Evolutionary conservation across 2,113 vertebrate genomes (phyloP), one percentile per base, ranked within the genome.

Genomic region (Ardeotis arabs): DNA sequence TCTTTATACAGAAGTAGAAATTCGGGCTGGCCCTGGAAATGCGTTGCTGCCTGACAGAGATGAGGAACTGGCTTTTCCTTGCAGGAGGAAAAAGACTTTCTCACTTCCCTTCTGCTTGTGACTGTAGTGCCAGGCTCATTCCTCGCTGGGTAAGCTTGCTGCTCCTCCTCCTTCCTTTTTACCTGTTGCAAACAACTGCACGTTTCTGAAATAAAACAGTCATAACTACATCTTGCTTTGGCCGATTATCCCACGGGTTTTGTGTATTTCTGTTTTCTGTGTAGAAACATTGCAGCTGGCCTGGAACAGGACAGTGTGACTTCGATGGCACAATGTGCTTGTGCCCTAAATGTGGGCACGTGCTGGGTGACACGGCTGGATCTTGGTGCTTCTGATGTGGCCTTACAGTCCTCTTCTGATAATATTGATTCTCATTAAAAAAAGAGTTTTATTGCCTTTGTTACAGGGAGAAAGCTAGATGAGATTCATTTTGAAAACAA

Each of bases 101-200:
- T 75, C 2, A 0, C 25, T 75, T 84, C 45, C 27, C 27, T 56
- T 73, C 33, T 72, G 39, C 53, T 33, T 22, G 37, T 52, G 31
- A 27, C 44, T 53, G 0, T 21, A n/a, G 8, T 2, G 1, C 20
- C 27, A 52, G 27, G 35, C 47, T 70, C 22, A 2, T 24, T 56
- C 44, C 44, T 68, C 5, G 2, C 78, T 50, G 22, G 31, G 35
- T 14, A 14, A 74, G 44, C 37, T 69, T 14, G 10, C 62, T 44
- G 41, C 15, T 44, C 41, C 41, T 44, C 15, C 41, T 44, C 15
- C 41, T 44, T 44, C 41, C 29, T 47, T 67, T 76, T 23, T 52
- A 29, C 28, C 5, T 13, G 11, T 37, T 77, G 80, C 58, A 75
- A 56, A 56, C 53, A 35, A 12, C 12, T 44, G 31, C 6, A 0